These are phyloP conservation scores for Pangasianodon gigas DNA, from an alignment of 2,113 vertebrate species.

Conservation along the genomic window DNA sequence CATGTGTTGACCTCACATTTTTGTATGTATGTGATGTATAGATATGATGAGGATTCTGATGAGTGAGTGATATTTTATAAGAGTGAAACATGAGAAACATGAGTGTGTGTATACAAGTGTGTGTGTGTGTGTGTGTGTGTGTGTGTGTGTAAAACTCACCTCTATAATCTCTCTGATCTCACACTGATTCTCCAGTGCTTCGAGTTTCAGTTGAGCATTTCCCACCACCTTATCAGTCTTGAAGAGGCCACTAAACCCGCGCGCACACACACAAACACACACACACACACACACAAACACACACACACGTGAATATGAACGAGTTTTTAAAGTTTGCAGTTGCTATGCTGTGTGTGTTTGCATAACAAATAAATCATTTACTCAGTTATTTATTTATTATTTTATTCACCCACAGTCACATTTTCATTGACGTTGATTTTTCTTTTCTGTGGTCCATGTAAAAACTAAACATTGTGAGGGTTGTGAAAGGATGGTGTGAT, in stretches of 20 bases:
- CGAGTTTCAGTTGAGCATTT: constrained; percentile 84
- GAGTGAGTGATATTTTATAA: not conserved
- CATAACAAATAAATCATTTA: too few species aligned
- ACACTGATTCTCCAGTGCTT: constrained; percentile 78
- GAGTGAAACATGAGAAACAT: not conserved
- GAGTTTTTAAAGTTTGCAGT: not conserved
- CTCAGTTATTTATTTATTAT: too few species aligned
- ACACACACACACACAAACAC: constrained; percentile 38
- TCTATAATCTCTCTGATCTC: constrained; percentile 85
- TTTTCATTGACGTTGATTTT: too few species aligned
- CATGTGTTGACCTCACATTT: not conserved
- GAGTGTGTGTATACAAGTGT: not conserved
- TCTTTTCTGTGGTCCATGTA: not conserved
- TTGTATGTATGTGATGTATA: not conserved
- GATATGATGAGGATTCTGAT: not conserved
- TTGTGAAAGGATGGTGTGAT: not conserved
- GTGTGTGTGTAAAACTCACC: constrained; percentile 62
- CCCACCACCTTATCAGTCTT: constrained; percentile 84
- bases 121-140: constrained; percentile 18
- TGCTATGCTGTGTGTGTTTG: too few species aligned
- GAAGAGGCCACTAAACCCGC: constrained; percentile 79
- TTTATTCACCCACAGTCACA: not conserved
- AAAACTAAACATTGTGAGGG: not conserved
- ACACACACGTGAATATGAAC: not conserved
- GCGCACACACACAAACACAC: constrained; percentile 41